Evolutionary conservation across 64 coral and sea anemone species (phyloP).

Genomic region (Montipora cactus): DNA sequence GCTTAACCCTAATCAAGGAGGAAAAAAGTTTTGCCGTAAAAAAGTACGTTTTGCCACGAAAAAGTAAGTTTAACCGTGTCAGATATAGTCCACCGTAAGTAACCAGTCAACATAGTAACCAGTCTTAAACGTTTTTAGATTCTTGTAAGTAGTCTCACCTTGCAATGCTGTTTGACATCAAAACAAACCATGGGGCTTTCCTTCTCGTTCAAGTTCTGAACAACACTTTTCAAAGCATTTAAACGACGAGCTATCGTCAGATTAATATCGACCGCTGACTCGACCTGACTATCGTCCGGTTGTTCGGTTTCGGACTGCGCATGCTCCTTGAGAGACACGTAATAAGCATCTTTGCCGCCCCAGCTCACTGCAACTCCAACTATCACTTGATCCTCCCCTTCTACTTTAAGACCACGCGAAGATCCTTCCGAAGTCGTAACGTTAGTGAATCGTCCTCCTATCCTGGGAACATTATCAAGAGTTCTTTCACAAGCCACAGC

Average conservation of each 20-base stretch:
- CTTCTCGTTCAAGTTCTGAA: conserved; percentile 60
- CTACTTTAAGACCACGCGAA: conserved; percentile 56
- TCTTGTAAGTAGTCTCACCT: conserved; percentile 47
- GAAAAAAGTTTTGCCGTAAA: no score
- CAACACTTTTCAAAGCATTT: conserved; percentile 68
- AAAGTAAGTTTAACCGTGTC: no score
- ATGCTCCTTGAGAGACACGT: conserved; percentile 73
- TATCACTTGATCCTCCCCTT: conserved; percentile 70
- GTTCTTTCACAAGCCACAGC: conserved; percentile 63
- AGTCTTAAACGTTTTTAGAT: background rate
- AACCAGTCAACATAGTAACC: background rate
- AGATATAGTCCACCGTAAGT: no score
- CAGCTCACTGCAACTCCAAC: conserved; percentile 91
- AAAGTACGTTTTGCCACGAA: no score
- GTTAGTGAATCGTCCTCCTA: conserved; percentile 75
- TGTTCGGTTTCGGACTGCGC: conserved; percentile 11
- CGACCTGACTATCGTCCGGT: conserved; percentile 51
- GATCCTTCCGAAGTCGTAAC: background rate
- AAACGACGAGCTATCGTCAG: conserved; percentile 64
- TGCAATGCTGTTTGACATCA: conserved; percentile 72
- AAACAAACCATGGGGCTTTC: conserved; percentile 77
- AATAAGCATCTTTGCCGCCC: conserved; percentile 82
- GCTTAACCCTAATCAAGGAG: no score
- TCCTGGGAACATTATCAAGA: conserved; percentile 58
- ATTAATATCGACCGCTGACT: conserved; percentile 70